phyloP scores from a whole-genome alignment of 2,888 invertebrate genomes.

The Tridacna crocea region DNA sequence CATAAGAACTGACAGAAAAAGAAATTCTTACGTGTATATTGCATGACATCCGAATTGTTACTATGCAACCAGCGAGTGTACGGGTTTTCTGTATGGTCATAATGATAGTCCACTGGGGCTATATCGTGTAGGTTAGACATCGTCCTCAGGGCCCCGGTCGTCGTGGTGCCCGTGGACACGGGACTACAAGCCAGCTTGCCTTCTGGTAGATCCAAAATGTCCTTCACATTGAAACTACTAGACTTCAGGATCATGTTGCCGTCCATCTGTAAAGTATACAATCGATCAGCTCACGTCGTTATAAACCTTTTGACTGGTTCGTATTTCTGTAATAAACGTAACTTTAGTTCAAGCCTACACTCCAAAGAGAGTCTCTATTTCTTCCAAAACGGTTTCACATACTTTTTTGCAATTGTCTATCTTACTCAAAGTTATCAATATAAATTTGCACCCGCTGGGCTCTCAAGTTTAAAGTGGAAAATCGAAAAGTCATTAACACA shows the following conservation, averaged over 20 bases:
- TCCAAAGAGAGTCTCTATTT: not conserved
- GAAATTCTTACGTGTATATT: conserved; percentile 76
- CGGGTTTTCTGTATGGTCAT: conserved; percentile 84
- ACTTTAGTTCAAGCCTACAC: not conserved
- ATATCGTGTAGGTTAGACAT: conserved; percentile 65
- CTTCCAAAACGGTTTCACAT: not conserved
- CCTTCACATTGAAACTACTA: conserved; percentile 95
- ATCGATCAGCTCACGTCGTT: too few species aligned
- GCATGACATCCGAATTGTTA: conserved; percentile 75
- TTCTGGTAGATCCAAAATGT: conserved; percentile 94
- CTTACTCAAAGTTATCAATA: conserved; percentile 40
- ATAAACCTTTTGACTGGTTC: too few species aligned
- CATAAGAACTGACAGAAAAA: too few species aligned
- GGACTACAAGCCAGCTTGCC: conserved; percentile 84
- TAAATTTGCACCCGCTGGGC: conserved; percentile 62
- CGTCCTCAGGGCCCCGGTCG: conserved; percentile 61
- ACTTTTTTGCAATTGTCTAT: conserved; percentile 5
- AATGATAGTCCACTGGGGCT: conserved; percentile 63
- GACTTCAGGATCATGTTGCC: conserved; percentile 87
- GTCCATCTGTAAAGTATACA: conserved; percentile 68
- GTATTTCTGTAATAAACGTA: not conserved
- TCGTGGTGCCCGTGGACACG: conserved; percentile 61
- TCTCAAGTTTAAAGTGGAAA: conserved; percentile 52
- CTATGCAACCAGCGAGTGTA: conserved; percentile 85
- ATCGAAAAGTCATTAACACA: conserved; percentile 65